Conservation (phyloP, 2,888 invertebrate genomes). For the Apodemia hepburni region DNA sequence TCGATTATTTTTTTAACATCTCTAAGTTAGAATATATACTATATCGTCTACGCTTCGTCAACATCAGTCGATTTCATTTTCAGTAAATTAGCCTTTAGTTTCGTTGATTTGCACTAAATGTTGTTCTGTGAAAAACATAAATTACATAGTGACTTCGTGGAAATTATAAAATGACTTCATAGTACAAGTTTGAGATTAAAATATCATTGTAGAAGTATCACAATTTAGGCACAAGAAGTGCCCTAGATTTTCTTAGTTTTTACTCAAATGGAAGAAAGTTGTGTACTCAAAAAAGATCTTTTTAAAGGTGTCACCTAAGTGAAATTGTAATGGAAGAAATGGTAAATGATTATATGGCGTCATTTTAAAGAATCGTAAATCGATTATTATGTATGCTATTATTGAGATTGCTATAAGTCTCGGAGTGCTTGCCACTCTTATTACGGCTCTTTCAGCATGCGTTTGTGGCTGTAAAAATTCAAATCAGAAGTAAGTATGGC, state of each 20-base stretch:
- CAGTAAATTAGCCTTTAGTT: not conserved
- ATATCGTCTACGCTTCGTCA: no score
- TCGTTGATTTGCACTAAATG: conserved; percentile 3
- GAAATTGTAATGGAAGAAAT: conserved; percentile 51
- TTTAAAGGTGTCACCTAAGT: conserved; percentile 61
- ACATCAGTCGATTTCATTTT: conserved; percentile 4
- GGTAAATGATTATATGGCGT: conserved; percentile 36
- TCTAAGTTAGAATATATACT: no score
- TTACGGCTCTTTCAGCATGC: conserved; percentile 82
- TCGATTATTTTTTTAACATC: no score
- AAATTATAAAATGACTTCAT: conserved; percentile 9
- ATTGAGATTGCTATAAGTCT: conserved; percentile 66
- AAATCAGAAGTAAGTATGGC: conserved; percentile 84
- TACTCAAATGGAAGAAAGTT: conserved; percentile 73
- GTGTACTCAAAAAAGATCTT: conserved; percentile 50
- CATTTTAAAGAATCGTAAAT: conserved; percentile 42
- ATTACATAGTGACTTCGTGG: not conserved
- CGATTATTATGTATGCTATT: conserved; percentile 67
- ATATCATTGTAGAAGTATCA: not conserved
- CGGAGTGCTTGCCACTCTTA: conserved; percentile 66
- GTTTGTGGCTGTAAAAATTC: conserved; percentile 88
- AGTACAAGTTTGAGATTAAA: not conserved
- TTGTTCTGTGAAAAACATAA: conserved; percentile 5
- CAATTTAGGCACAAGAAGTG: conserved; percentile 37
- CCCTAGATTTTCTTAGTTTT: conserved; percentile 65